A percentile compares a stretch with the other conserved stretches of the same genome.
Evolutionary conservation across 1,140 invertebrate genomes (phyloP).

Genomic region (Bombus superbus): DNA sequence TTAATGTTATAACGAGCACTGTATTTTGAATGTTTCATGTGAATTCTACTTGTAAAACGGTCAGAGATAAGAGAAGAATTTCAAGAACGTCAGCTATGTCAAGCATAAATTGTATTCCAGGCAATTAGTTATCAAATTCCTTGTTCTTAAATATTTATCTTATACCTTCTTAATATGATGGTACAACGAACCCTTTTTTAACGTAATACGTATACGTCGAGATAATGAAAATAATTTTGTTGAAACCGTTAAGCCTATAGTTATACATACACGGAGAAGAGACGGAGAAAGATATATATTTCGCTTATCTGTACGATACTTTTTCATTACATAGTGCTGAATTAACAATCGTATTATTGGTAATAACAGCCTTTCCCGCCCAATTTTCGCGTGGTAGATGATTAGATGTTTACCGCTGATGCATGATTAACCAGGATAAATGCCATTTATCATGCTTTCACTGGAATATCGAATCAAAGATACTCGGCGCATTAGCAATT

Average conservation of each 20-base stretch:
- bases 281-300: too few relatives aligned
- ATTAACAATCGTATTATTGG: neutral
- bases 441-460: slow-evolving; percentile 29
- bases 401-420: neutral
- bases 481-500: slow-evolving; percentile 29
- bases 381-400: neutral
- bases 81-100: neutral
- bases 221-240: neutral
- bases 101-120: neutral
- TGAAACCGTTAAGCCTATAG: neutral
- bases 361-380: too few relatives aligned
- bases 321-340: neutral
- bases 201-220: too few relatives aligned
- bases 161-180: too few relatives aligned
- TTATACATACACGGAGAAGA: too few relatives aligned
- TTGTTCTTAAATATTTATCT: too few relatives aligned
- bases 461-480: slow-evolving; percentile 7
- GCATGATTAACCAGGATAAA: slow-evolving; percentile 14
- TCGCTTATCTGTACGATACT: too few relatives aligned
- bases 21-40: too few relatives aligned
- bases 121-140: neutral
- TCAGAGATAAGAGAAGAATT: neutral
- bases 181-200: too few relatives aligned
- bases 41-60: neutral
- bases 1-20: too few relatives aligned